phyloP scores from a whole-genome alignment of 2,888 invertebrate species.

The Pterostichus niger region DNA sequence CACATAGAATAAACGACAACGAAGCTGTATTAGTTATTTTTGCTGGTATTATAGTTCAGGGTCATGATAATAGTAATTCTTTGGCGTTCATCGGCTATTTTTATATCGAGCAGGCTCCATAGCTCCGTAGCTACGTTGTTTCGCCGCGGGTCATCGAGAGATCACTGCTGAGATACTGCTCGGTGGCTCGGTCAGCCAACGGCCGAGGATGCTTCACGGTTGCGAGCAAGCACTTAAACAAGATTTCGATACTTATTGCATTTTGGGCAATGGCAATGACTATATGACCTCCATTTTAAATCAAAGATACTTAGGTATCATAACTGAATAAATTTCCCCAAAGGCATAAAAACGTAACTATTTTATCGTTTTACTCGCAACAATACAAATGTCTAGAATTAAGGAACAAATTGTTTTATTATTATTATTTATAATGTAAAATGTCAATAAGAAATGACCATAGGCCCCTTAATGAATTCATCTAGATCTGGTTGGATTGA shows the following conservation, averaged over 20 bases:
- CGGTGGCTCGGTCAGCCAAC: background rate
- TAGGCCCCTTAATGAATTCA: background rate
- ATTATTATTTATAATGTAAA: too few species aligned
- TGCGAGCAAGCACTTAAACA: background rate
- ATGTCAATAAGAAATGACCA: too few species aligned
- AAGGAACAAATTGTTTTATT: too few species aligned
- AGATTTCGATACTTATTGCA: background rate
- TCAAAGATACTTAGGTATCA: too few species aligned
- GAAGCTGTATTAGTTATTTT: conserved; percentile 26
- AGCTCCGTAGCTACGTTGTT: background rate
- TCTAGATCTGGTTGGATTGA: conserved; percentile 4
- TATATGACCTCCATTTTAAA: too few species aligned
- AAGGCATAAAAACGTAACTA: too few species aligned
- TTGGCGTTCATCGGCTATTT: conserved; percentile 21
- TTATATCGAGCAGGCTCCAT: background rate
- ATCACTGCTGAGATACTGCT: background rate
- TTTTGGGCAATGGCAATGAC: conserved; percentile 21
- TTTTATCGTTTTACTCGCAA: too few species aligned
- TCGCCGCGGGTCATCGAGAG: conserved; percentile 7
- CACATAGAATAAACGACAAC: background rate
- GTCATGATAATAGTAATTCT: conserved; percentile 41
- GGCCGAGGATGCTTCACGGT: background rate
- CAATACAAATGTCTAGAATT: too few species aligned
- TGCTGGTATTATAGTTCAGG: conserved; percentile 48
- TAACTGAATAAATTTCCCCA: too few species aligned